Evolutionary conservation across 2,113 vertebrate genomes (phyloP), one percentile per base, ranked within the genome.

Genomic region (Turdus rufiventris): DNA sequence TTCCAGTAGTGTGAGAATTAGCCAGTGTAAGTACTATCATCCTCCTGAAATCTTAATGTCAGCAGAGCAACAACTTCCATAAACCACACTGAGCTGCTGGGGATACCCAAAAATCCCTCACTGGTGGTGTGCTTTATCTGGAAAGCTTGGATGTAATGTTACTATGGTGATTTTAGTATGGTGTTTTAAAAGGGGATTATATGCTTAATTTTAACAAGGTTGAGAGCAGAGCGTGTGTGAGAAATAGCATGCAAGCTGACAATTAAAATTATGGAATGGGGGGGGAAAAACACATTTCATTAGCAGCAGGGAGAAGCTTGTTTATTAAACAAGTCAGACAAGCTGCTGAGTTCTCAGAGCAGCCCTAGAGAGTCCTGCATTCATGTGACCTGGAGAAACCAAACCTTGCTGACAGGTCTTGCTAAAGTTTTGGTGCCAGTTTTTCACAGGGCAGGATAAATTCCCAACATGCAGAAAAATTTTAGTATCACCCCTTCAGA

Each of bases 151-250:
- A 96, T 93, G 96, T 91, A 94, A 96, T 94, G 97, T 98, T 98
- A 97, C 97, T 97, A 97, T 97, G 97, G 97, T 94, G 95, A 98
- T 96, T 97, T 97, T 96, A 97, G 96, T 94, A 92, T 47, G 92
- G 88, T 93, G 95, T 97, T 98, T 98, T 97, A 97, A 96, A 97
- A 93, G 83, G 80, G 97, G 97, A 98, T 98, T 98, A 98, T 96
- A 97, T 94, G 97, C 97, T 97, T 98, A 97, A 98, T 98, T 97
- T 98, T 98, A 98, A 98, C 97, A 98, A 97, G 97, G 97, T 95
- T 97, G 92, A 96, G 93, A 96, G 96, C 85, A 95, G 91, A 97
- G 91, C 8, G 6, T 92, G 94, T 96, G 96, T 96, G 97, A 98
- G 96, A 97, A 97, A 97, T 25, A 93, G 72, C 90, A 94, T 94